A percentile compares a stretch with the other conserved stretches of the same genome.
These are phyloP conservation scores for Samia ricini DNA, from an alignment of 1,140 invertebrate species.

Conservation along the genomic window DNA sequence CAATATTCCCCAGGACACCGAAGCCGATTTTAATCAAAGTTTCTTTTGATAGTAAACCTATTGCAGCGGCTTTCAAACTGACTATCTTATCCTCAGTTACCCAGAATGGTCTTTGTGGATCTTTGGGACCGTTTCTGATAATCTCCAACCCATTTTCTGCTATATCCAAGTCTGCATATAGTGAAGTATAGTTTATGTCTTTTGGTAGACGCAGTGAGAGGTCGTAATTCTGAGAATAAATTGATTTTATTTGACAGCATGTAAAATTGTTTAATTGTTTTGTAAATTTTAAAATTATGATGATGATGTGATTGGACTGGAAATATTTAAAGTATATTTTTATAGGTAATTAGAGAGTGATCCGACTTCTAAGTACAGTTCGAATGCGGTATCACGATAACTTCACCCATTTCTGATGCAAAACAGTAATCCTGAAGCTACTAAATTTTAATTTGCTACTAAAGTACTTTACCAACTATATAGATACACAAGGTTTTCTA, in stretches of 20 bases:
- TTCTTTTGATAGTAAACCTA: constrained; percentile 49
- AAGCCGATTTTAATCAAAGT: constrained; percentile 58
- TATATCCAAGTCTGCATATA: constrained; percentile 40
- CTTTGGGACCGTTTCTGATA: constrained; percentile 41
- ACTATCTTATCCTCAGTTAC: constrained; percentile 49
- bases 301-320: too few species aligned
- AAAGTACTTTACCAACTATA: too few species aligned
- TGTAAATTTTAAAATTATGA: constrained; percentile 2
- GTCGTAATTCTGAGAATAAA: constrained; percentile 54
- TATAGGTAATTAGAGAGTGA: too few species aligned
- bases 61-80: constrained; percentile 31
- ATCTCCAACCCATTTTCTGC: constrained; percentile 38
- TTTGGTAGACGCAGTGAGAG: constrained; percentile 42
- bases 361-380: too few species aligned
- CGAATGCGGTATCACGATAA: too few species aligned
- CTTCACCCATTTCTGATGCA: too few species aligned
- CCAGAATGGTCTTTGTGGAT: constrained; percentile 49
- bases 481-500: too few species aligned
- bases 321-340: too few species aligned
- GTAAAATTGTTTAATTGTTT: background rate
- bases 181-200: constrained; percentile 40
- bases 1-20: constrained; percentile 51
- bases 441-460: too few species aligned
- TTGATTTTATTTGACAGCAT: background rate
- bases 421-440: too few species aligned